Evolutionary conservation across 1,140 invertebrate species (phyloP).

Genomic region (Ganaspis sp.): DNA sequence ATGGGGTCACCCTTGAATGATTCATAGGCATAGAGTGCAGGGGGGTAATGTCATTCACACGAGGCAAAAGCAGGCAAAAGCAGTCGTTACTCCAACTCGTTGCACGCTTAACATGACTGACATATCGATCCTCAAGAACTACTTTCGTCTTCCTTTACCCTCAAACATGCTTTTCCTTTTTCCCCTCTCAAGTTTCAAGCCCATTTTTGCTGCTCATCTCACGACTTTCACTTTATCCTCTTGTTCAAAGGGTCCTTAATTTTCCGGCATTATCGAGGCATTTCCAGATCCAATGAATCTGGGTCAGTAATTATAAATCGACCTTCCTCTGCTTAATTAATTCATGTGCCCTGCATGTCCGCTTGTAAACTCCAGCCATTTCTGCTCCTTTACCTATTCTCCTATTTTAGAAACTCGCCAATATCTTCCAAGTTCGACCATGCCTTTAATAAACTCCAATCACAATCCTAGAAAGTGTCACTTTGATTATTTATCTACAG

Average conservation of each 20-base stretch:
- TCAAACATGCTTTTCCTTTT: background rate
- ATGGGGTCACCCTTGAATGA: constrained; percentile 56
- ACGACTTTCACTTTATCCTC: background rate
- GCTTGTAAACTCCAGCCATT: background rate
- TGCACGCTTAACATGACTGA: constrained; percentile 42
- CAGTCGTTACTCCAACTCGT: constrained; percentile 23
- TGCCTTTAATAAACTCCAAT: no score
- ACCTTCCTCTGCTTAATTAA: background rate
- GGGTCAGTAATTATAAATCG: constrained; percentile 10
- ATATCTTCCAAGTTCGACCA: background rate
- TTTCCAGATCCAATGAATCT: background rate
- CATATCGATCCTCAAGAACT: constrained; percentile 53
- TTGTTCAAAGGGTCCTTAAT: background rate
- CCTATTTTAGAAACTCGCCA: background rate
- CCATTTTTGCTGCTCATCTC: background rate
- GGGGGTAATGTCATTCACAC: constrained; percentile 54
- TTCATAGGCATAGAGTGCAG: constrained; percentile 48
- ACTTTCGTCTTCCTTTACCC: constrained; percentile 17
- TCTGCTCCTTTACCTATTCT: background rate
- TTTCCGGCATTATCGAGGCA: background rate
- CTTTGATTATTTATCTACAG: no score
- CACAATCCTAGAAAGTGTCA: background rate
- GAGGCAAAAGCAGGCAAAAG: constrained; percentile 7
- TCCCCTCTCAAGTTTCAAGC: background rate
- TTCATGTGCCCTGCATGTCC: background rate